Conservation (phyloP, 2,888 invertebrate genomes). For the Aspidiotus rigidus region DNA sequence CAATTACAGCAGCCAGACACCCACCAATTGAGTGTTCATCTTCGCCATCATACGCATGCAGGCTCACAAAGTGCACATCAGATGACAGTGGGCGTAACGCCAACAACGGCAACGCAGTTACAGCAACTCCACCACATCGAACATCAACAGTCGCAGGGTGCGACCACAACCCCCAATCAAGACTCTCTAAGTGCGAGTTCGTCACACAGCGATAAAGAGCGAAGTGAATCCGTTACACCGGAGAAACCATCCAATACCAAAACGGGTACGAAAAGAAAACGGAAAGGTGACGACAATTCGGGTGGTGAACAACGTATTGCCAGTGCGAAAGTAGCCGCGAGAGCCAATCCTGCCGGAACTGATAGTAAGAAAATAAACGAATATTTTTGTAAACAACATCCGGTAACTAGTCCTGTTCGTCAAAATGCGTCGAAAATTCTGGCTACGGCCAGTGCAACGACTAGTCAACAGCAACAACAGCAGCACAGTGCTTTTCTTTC, state of each 20-base stretch:
- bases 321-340: conserved; percentile 48
- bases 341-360: conserved; percentile 42
- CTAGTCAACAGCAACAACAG: neutral
- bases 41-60: conserved; percentile 25
- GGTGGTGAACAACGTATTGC: conserved; percentile 40
- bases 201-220: conserved; percentile 90
- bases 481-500: conserved; percentile 13
- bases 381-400: conserved; percentile 66
- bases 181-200: conserved; percentile 49
- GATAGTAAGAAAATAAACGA: conserved; percentile 85
- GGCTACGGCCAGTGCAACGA: conserved; percentile 9
- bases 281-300: conserved; percentile 41
- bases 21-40: conserved; percentile 24
- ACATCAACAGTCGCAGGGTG: neutral
- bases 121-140: conserved; percentile 16
- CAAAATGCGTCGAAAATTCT: conserved; percentile 43
- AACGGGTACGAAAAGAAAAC: conserved; percentile 72
- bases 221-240: conserved; percentile 64
- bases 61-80: neutral
- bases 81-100: neutral
- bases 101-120: conserved; percentile 4
- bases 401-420: conserved; percentile 72
- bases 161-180: conserved; percentile 19
- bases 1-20: conserved; percentile 23
- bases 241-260: conserved; percentile 51